Percentiles rank a stretch among this genome's conserved stretches.
Evolutionary conservation across 2,113 vertebrate species (phyloP).

Genomic region (Thunnus maccoyii): DNA sequence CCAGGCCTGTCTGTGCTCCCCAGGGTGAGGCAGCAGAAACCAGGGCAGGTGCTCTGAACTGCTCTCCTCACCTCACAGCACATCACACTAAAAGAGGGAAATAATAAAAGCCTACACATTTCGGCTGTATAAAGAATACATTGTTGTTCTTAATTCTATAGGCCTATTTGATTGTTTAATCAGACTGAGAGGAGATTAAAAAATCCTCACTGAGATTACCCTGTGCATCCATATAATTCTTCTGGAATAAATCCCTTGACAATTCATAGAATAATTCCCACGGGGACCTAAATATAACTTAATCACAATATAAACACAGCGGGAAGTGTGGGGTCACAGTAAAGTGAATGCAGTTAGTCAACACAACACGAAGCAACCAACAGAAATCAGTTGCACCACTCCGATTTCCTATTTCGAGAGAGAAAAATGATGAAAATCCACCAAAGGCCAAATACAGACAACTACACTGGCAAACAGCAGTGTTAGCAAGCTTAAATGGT

Average conservation of each 20-base stretch:
- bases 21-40: conserved; percentile 44
- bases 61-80: background rate
- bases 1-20: conserved; percentile 8
- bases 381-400: too few relatives aligned
- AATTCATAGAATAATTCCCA: background rate
- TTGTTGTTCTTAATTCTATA: background rate
- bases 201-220: background rate
- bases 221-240: background rate
- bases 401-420: too few relatives aligned
- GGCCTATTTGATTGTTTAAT: conserved; percentile 6
- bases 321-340: too few relatives aligned
- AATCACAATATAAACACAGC: too few relatives aligned
- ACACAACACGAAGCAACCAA: too few relatives aligned
- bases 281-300: too few relatives aligned
- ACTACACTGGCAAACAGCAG: too few relatives aligned
- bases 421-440: too few relatives aligned
- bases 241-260: conserved; percentile 2
- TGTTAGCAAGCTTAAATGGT: too few relatives aligned
- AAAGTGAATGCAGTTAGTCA: too few relatives aligned
- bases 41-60: conserved; percentile 61
- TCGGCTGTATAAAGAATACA: background rate
- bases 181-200: conserved; percentile 18
- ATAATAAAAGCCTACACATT: conserved; percentile 3
- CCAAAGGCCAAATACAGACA: too few relatives aligned
- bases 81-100: conserved; percentile 1